phyloP scores from a whole-genome alignment of 2,888 invertebrate species.

The Drosophila atroscutellata region DNA sequence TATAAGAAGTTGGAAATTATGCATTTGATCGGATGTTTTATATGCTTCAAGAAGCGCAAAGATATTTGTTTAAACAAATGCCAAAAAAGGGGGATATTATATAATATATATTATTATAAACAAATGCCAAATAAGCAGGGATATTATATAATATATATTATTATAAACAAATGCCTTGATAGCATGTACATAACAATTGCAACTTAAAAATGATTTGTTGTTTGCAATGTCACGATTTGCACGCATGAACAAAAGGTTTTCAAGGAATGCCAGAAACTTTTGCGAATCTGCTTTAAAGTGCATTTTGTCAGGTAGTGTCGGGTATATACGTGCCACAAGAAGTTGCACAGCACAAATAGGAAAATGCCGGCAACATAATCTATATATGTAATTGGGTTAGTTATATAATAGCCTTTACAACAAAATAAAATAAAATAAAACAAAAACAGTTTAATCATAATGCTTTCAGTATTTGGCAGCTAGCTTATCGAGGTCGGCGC shows the following conservation, averaged over 20 bases:
- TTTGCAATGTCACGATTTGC: slow-evolving; percentile 58
- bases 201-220: slow-evolving; percentile 2
- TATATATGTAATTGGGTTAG: slow-evolving; percentile 1
- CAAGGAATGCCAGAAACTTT: slow-evolving; percentile 16
- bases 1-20: background rate
- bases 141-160: background rate
- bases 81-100: background rate
- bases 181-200: background rate
- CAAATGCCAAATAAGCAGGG: background rate
- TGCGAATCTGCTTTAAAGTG: slow-evolving; percentile 39
- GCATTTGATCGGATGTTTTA: background rate
- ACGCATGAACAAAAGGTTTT: slow-evolving; percentile 4
- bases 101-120: background rate
- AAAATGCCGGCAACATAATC: slow-evolving; percentile 33
- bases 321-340: slow-evolving; percentile 1
- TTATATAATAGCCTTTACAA: slow-evolving; percentile 33
- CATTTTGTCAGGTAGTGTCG: slow-evolving; percentile 43
- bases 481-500: slow-evolving; percentile 62
- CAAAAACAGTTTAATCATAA: background rate
- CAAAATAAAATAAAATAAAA: slow-evolving; percentile 3
- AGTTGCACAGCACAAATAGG: slow-evolving; percentile 1
- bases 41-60: background rate
- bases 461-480: slow-evolving; percentile 40
- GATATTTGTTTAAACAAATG: background rate
- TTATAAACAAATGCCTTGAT: background rate